A percentile compares a stretch with the other conserved stretches of the same genome.
These are phyloP conservation scores for Acleris emargana DNA, from an alignment of 2,888 invertebrate species.

Conservation along the genomic window DNA sequence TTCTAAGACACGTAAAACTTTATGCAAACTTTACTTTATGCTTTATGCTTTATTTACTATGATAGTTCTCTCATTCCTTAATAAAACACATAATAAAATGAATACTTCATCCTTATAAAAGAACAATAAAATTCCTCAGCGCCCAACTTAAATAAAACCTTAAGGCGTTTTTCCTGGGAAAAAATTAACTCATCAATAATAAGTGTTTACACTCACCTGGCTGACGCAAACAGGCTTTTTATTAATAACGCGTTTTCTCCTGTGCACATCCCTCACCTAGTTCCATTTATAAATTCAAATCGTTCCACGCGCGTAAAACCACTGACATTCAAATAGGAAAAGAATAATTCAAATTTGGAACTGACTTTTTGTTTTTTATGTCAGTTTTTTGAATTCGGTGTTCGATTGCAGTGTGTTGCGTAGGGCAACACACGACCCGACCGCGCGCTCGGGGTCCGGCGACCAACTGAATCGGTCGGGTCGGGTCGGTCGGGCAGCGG, in stretches of 20 bases:
- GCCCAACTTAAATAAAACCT: constrained; percentile 7
- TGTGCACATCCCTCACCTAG: constrained; percentile 55
- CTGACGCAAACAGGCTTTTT: constrained; percentile 50
- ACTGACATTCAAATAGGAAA: constrained; percentile 31
- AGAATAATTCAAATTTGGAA: constrained; percentile 40
- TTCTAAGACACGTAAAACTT: neutral
- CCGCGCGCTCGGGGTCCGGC: constrained; percentile 56
- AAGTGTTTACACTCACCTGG: constrained; percentile 40
- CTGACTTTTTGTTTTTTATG: constrained; percentile 41
- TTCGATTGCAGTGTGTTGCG: constrained; percentile 43
- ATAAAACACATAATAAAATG: constrained; percentile 12
- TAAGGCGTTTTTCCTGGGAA: constrained; percentile 15
- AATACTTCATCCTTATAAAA: constrained; percentile 12
- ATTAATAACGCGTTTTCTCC: constrained; percentile 56
- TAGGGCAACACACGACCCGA: constrained; percentile 39
- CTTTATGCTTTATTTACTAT: too few relatives aligned
- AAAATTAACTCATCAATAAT: constrained; percentile 50
- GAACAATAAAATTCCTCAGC: constrained; percentile 20
- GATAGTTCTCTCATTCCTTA: constrained; percentile 1
- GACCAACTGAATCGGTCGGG: constrained; percentile 62
- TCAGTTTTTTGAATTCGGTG: constrained; percentile 48
- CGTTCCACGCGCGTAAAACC: constrained; percentile 36
- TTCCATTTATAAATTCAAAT: constrained; percentile 49
- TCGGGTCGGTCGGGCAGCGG: constrained; percentile 40
- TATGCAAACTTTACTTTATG: too few relatives aligned